Base-by-base conservation (phyloP, 2,113 vertebrate species). In the Trinectes maculatus region DNA sequence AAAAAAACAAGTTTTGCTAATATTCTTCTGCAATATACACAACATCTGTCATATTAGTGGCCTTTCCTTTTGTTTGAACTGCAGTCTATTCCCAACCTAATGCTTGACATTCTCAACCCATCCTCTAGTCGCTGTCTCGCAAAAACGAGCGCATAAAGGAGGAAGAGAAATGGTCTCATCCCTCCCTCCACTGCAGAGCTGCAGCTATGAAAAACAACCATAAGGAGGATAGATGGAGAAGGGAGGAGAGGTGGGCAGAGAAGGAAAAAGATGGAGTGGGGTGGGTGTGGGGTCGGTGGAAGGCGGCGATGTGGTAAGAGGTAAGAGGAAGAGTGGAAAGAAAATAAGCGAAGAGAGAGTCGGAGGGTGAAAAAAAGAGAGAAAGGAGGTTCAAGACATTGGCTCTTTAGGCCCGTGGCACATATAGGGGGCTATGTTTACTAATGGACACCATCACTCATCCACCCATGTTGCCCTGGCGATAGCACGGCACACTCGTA, bases 391-490 rank as follows among this genome's bases (percentile, higher is more conserved):
- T 82, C 39, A 64, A 86, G 71, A 65, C 75, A 58, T 47, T 61
- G 86, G 75, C 74, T 86, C 86, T 88, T 85, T 79, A 81, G 85
- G 82, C 86, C 79, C 15, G 66, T 74, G 83, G 85, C 83, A 87
- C 83, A 86, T 85, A 90, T 79, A 87, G 80, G 77, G 55, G 77
- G 78, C 88, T 85, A 77, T 88, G 87, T 88, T 88, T 88, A 80
- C 85, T 91, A 91, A 91, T 91, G 85, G 89, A 88, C 85, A 67
- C 84, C 83, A 91, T 91, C 89, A 83, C 68, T 91, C 88, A 90
- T 89, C 82, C 79, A 54, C 76, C 80, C 72, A 80, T 81, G 87
- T 88, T 89, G 76, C 87, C 83, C 70, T 62, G 75, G 88, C 63
- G 53, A 89, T 84, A 76, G 80, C 62, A 18, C 66, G 18, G 78